Evolutionary conservation across 2,113 vertebrate genomes (phyloP).

Genomic region (Carettochelys insculpta): DNA sequence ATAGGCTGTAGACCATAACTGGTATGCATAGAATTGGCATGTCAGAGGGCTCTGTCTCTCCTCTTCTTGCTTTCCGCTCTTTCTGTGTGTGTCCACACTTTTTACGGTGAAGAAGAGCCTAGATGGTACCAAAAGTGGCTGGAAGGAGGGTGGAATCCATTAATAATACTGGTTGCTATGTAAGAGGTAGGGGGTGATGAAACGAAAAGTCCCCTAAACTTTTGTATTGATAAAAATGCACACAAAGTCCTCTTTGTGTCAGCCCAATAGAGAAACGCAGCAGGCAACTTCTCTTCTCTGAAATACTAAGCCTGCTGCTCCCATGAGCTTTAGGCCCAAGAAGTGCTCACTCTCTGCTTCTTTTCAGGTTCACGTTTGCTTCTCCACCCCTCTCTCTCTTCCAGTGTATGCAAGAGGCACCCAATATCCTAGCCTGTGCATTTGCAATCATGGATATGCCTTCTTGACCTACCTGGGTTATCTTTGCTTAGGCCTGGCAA

Average conservation of each 20-base stretch:
- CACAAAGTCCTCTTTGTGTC: neutral
- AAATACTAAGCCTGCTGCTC: neutral
- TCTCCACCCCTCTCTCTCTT: neutral
- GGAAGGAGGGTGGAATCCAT: neutral
- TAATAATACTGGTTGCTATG: neutral
- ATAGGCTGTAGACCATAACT: neutral
- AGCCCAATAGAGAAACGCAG: neutral
- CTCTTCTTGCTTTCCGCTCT: neutral
- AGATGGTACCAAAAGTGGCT: neutral
- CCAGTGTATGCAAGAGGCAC: neutral
- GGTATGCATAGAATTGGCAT: neutral
- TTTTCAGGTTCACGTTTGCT: neutral
- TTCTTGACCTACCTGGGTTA: neutral
- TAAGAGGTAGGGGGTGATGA: neutral
- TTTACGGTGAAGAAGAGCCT: neutral
- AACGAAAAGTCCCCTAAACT: neutral
- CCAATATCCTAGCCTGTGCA: neutral
- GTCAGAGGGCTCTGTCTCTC: neutral
- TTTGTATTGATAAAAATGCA: neutral
- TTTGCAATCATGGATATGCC: neutral
- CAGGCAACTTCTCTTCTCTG: conserved; percentile 2
- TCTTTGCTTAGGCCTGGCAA: neutral
- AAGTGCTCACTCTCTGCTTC: neutral
- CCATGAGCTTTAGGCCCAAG: neutral
- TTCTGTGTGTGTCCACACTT: neutral